phyloP scores from a whole-genome alignment of 2,797 vertebrate species.

The Parauchenoglanis punctatus region DNA sequence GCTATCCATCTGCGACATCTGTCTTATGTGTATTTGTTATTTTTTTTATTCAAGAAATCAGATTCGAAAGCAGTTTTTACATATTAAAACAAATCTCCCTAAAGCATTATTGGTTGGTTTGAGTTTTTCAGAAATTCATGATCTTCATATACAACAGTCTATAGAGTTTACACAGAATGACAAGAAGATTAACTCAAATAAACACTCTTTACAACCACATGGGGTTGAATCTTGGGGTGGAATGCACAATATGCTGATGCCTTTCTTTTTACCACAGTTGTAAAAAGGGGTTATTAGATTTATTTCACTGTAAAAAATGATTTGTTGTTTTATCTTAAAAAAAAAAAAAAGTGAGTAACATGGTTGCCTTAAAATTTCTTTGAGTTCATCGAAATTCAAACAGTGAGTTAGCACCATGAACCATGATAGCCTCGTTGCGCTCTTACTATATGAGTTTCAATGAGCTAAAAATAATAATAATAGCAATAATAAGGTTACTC shows the following conservation, averaged over 20 bases:
- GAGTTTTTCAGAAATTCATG: neutral
- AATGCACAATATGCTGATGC: neutral
- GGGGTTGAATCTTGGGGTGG: neutral
- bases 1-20: neutral
- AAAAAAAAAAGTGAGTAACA: too few species aligned
- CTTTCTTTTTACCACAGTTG: neutral
- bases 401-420: too few species aligned
- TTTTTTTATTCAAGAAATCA: neutral
- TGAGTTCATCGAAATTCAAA: too few species aligned
- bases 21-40: neutral
- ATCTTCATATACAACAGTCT: neutral
- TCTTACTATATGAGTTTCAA: too few species aligned
- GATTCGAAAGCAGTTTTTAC: neutral
- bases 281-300: neutral
- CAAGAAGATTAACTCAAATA: neutral
- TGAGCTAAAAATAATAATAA: too few species aligned
- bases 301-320: too few species aligned
- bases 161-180: neutral
- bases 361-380: too few species aligned
- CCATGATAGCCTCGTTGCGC: too few species aligned
- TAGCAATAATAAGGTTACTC: too few species aligned
- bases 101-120: neutral
- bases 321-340: too few species aligned
- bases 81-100: neutral
- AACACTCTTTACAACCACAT: too few species aligned